Base-by-base conservation (phyloP, 1,140 invertebrate species). In the Metopolophium dirhodum region DNA sequence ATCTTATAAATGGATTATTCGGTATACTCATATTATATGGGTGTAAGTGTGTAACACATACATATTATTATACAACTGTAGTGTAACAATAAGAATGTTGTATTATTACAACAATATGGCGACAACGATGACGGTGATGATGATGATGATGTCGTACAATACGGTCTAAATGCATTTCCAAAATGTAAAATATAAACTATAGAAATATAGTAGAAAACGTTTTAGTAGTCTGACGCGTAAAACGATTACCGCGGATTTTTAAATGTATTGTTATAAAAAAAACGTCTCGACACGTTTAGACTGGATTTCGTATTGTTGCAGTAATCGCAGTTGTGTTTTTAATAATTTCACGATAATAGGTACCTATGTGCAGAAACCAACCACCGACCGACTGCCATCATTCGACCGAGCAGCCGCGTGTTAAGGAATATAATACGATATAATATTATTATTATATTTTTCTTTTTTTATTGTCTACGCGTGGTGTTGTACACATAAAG, bases 351-450 rank as follows among this genome's bases (percentile, higher is more conserved):
- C 14, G 30, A n/a, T 77, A n/a, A 30, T 68, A 77, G 20, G 51
- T n/a, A n/a, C 26, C 3, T n/a, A 47, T 18, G 85, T 26, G 85
- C 85, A 47, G 30, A 35, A 87, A 49, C 45, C 47, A 30, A 49
- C 26, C n/a, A 49, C 30, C 30, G n/a, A 18, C n/a, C n/a, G n/a
- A n/a, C 22, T 14, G 3, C 26, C 18, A 41, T 41, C 45, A 82
- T n/a, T 82, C 77, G 35, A 23, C 45, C 0, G 30, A n/a, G 85
- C 18, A 20, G 45, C 18, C 47, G 86, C 47, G 86, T 47, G 87
- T n/a, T 30, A n/a, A 20, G 47, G 86, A 87, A 87, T 87, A 87
- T 77, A 77, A 77, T 77, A n/a, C 14, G 30, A 77, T 77, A n/a
- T 77, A 14, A 68, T 68, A 68, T 51, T 87, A 87, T 85, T 47